Percentiles rank a stretch among this genome's conserved stretches.
These are phyloP conservation scores for Mergus octosetaceus DNA, from an alignment of 2,797 vertebrate species.

Conservation along the genomic window DNA sequence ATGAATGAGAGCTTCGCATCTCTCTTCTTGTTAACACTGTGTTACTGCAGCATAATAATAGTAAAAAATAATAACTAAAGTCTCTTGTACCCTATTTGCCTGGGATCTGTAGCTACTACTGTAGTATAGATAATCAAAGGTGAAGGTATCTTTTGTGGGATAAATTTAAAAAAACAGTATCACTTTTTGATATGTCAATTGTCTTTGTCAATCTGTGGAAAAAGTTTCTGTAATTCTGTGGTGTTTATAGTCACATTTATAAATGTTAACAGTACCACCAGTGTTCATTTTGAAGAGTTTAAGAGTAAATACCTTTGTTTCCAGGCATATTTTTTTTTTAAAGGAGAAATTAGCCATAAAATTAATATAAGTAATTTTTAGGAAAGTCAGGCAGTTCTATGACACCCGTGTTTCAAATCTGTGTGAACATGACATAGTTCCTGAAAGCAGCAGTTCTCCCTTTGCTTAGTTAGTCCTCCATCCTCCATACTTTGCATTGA, in stretches of 20 bases:
- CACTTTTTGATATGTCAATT: background rate
- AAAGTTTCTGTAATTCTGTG: background rate
- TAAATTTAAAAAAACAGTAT: background rate
- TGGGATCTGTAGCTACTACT: slow-evolving; percentile 32
- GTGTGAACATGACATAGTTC: background rate
- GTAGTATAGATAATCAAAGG: slow-evolving; percentile 30
- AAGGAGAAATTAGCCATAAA: background rate
- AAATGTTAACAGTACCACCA: background rate
- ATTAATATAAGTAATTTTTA: background rate
- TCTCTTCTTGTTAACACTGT: slow-evolving; percentile 28
- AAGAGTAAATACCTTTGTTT: background rate
- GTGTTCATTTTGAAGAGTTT: background rate
- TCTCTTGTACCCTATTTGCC: background rate
- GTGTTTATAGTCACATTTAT: background rate
- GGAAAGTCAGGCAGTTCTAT: background rate
- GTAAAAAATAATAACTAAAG: background rate
- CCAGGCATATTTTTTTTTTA: background rate
- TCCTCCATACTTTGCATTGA: background rate
- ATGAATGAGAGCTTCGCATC: slow-evolving; percentile 32
- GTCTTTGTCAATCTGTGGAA: background rate
- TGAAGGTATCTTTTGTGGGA: slow-evolving; percentile 25
- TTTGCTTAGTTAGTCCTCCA: background rate
- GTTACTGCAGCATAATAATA: background rate
- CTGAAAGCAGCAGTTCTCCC: background rate
- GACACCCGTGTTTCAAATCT: background rate